phyloP scores from a whole-genome alignment of 2,888 invertebrate species.

The Drosophila monieri region DNA sequence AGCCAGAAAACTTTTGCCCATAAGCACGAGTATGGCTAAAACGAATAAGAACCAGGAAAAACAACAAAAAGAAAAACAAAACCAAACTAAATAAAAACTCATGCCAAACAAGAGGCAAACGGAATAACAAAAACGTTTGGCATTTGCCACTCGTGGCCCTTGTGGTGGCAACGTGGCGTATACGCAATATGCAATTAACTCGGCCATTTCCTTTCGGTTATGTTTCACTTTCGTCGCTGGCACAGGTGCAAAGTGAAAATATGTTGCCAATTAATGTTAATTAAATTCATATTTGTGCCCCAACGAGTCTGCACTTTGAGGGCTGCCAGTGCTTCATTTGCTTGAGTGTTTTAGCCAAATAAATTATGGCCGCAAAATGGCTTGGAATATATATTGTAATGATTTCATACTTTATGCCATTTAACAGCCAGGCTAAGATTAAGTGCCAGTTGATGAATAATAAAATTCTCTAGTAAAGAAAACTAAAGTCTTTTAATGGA shows the following conservation, averaged over 20 bases:
- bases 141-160: conserved; percentile 30
- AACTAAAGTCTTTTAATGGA: not conserved
- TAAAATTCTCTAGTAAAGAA: not conserved
- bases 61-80: not conserved
- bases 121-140: conserved; percentile 31
- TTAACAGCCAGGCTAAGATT: not conserved
- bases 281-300: conserved; percentile 77
- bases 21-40: conserved; percentile 63
- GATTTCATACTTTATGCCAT: conserved; percentile 37
- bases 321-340: conserved; percentile 24
- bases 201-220: conserved; percentile 56
- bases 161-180: conserved; percentile 52
- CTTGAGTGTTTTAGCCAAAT: conserved; percentile 20
- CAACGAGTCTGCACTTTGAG: conserved; percentile 36
- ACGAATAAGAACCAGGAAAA: conserved; percentile 35
- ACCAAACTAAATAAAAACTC: conserved; percentile 21
- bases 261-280: conserved; percentile 77
- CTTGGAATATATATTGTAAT: conserved; percentile 27
- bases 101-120: conserved; percentile 16
- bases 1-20: conserved; percentile 59
- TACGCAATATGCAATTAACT: conserved; percentile 75
- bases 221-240: conserved; percentile 34
- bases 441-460: not conserved
- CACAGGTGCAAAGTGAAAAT: conserved; percentile 71
- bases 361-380: conserved; percentile 16